Conservation (phyloP, 2,888 invertebrate genomes). For the Axea sp. region DNA sequence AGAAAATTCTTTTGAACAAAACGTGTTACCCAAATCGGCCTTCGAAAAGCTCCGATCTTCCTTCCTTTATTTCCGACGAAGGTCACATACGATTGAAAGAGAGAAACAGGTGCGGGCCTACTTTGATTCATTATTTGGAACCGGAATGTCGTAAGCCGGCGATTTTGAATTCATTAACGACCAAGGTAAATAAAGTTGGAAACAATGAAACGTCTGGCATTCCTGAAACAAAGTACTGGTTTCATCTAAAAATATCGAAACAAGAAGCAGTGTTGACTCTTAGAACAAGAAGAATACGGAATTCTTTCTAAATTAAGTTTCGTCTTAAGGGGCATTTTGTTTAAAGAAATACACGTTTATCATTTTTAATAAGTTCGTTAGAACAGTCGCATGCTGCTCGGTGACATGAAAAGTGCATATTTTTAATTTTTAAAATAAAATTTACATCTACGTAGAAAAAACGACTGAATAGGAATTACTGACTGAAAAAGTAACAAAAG, state of each 20-base stretch:
- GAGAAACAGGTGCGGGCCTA: conserved; percentile 40
- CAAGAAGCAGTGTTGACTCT: neutral
- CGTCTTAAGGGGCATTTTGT: too few species aligned
- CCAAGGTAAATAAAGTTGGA: conserved; percentile 45
- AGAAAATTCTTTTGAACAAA: conserved; percentile 15
- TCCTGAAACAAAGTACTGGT: conserved; percentile 29
- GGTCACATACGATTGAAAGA: conserved; percentile 23
- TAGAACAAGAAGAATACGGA: neutral
- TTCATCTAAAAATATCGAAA: conserved; percentile 15
- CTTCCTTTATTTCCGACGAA: conserved; percentile 26
- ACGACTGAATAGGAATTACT: too few species aligned
- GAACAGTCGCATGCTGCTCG: too few species aligned
- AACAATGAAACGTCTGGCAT: conserved; percentile 35
- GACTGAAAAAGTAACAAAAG: too few species aligned
- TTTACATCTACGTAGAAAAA: too few species aligned
- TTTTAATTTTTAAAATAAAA: too few species aligned
- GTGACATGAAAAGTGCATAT: too few species aligned
- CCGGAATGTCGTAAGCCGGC: conserved; percentile 48
- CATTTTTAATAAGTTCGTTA: too few species aligned
- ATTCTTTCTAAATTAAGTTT: neutral
- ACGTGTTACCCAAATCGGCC: conserved; percentile 29
- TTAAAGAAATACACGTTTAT: too few species aligned
- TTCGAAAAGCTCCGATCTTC: conserved; percentile 27
- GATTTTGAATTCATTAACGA: conserved; percentile 50
- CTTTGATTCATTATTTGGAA: conserved; percentile 52